Evolutionary conservation across 2,797 vertebrate species (phyloP).

Genomic region (Adelosebastes latens): DNA sequence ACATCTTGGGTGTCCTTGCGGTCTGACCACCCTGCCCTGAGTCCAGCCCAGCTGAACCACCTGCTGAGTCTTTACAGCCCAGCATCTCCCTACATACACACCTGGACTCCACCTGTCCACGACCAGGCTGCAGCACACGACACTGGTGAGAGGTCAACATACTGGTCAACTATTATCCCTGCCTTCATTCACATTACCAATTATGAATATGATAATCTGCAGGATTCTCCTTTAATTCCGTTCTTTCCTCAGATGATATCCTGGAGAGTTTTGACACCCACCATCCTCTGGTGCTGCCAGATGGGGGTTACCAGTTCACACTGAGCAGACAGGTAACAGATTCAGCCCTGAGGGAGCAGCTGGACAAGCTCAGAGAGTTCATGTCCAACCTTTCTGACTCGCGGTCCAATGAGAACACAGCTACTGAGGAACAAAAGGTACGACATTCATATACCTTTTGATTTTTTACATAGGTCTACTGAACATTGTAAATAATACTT

Average conservation of each 20-base stretch:
- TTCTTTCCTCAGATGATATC: slow-evolving; percentile 73
- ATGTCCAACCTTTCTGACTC: slow-evolving; percentile 43
- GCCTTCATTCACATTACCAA: background rate
- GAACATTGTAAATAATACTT: background rate
- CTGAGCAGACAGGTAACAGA: slow-evolving; percentile 63
- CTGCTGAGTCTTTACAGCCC: slow-evolving; percentile 83
- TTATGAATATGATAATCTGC: background rate
- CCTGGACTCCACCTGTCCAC: slow-evolving; percentile 75
- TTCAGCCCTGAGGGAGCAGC: slow-evolving; percentile 59
- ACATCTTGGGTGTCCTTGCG: slow-evolving; percentile 81
- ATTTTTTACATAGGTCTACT: background rate
- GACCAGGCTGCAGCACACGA: slow-evolving; percentile 65
- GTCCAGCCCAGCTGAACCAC: slow-evolving; percentile 84
- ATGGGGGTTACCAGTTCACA: slow-evolving; percentile 73
- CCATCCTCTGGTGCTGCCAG: slow-evolving; percentile 82
- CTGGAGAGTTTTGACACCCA: slow-evolving; percentile 85
- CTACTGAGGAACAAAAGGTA: slow-evolving; percentile 62
- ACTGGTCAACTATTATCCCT: background rate
- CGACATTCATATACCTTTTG: background rate
- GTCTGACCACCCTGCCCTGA: slow-evolving; percentile 74
- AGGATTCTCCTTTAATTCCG: background rate
- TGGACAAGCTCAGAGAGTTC: slow-evolving; percentile 63
- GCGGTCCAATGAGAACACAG: background rate
- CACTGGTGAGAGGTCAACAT: slow-evolving; percentile 68
- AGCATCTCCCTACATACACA: slow-evolving; percentile 57